phyloP scores from a whole-genome alignment of 2,888 invertebrate species.

The Proisotoma minuta region DNA sequence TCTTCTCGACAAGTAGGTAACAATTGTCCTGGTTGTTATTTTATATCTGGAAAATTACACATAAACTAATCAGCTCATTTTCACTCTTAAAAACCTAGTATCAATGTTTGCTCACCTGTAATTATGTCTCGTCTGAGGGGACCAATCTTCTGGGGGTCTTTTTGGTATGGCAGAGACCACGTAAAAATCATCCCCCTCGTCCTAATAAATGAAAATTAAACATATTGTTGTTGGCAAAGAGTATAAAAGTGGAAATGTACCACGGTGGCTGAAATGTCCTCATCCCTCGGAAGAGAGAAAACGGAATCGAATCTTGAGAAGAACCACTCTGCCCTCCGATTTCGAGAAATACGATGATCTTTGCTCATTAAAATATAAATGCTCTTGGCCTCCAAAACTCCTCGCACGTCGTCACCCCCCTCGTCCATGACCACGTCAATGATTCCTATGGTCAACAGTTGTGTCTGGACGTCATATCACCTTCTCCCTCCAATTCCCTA shows the following conservation, averaged over 20 bases:
- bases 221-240: neutral
- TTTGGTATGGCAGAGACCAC: conserved; percentile 62
- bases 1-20: conserved; percentile 65
- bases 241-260: neutral
- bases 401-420: neutral
- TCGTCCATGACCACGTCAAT: neutral
- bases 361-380: conserved; percentile 66
- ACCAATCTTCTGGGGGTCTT: conserved; percentile 54
- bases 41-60: conserved; percentile 52
- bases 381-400: conserved; percentile 58
- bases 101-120: conserved; percentile 46
- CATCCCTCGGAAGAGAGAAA: conserved; percentile 54
- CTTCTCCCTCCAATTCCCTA: no score
- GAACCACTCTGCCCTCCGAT: conserved; percentile 69
- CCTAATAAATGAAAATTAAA: conserved; percentile 1
- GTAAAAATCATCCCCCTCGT: conserved; percentile 55
- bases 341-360: conserved; percentile 66
- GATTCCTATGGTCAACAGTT: no score
- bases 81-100: neutral
- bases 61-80: neutral
- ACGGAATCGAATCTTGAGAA: conserved; percentile 62
- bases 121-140: conserved; percentile 52
- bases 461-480: no score
- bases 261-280: conserved; percentile 14
- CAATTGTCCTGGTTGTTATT: conserved; percentile 58